Base-by-base conservation (phyloP, 1,140 invertebrate genomes). In the Lanistes nyassanus region DNA sequence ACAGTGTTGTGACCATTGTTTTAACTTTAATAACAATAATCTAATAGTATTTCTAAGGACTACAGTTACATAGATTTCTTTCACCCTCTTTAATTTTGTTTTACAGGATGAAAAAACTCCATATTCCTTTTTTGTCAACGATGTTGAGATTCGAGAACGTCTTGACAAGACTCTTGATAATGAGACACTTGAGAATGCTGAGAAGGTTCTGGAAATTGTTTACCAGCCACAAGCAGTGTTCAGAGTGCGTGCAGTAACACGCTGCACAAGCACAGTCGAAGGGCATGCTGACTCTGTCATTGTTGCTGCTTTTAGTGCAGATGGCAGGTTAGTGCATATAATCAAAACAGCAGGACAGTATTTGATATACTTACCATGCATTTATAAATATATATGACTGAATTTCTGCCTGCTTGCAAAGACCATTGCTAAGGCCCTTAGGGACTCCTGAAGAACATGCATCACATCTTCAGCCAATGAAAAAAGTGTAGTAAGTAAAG, bases 161-260 rank as follows among this genome's bases (percentile, higher is more conserved):
- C 89, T 99, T 29, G 89, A 93, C 77, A 92, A 93, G 55, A 92
- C 93, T 39, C 84, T 98, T 6, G 92, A 93, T 78, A 80, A 90
- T 73, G 88, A 93, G 31, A 73, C 71, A 29, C 89, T 92, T 76
- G 91, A 91, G 72, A 89, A 93, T 29, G 83, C 84, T 47, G 94
- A 94, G 82, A 76, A 83, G 42, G 83, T 90, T 11, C 73, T 99
- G 2, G 94, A 98, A 81, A 98, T 99, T 82, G 90, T 98, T 65
- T 99, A 98, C 90, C 96, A 98, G 84, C 96, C 97, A 78, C 97
- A 99, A 90, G 97, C 98, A n/a, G 92, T 98, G 36, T 99, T 99
- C 86, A 93, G 94, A 74, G 91, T 91, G 26, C 80, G 89, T 42
- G 86, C 91, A 11, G 90, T 91, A 9, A 91, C 90, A 16, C 68